Evolutionary conservation across 2,113 vertebrate species (phyloP).

Genomic region (Ciconia maguari): DNA sequence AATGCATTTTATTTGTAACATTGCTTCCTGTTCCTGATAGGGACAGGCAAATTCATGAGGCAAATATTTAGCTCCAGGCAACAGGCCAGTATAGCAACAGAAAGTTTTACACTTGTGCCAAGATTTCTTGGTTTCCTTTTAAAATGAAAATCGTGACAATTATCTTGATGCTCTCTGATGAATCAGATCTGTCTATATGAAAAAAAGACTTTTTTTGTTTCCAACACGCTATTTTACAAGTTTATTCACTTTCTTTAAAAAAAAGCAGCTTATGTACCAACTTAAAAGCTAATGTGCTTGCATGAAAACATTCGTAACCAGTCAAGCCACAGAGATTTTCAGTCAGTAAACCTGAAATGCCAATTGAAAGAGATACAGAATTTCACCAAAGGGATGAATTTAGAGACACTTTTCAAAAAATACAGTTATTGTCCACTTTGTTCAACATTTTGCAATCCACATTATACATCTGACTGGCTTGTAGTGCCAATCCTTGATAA

Average conservation of each 20-base stretch:
- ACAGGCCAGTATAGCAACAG: slow-evolving; percentile 75
- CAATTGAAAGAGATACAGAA: slow-evolving; percentile 35
- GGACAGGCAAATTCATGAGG: slow-evolving; percentile 75
- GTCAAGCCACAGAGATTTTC: slow-evolving; percentile 67
- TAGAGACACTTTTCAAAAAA: slow-evolving; percentile 29
- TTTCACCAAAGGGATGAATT: slow-evolving; percentile 21
- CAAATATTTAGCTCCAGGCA: slow-evolving; percentile 77
- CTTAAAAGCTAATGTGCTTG: slow-evolving; percentile 69
- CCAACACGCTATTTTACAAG: slow-evolving; percentile 70
- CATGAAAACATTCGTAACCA: slow-evolving; percentile 75
- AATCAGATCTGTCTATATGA: slow-evolving; percentile 75
- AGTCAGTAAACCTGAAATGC: slow-evolving; percentile 54
- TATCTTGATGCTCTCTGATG: slow-evolving; percentile 80
- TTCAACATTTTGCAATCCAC: not conserved
- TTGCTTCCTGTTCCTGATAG: slow-evolving; percentile 77
- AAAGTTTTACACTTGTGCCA: slow-evolving; percentile 77
- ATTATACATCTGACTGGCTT: not conserved
- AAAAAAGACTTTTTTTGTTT: slow-evolving; percentile 67
- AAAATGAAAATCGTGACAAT: slow-evolving; percentile 82
- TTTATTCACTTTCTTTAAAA: slow-evolving; percentile 67
- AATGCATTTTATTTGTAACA: slow-evolving; percentile 74
- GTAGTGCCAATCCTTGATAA: not conserved
- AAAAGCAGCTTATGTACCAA: slow-evolving; percentile 68
- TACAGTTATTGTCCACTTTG: not conserved
- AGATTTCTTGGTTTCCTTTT: slow-evolving; percentile 76